Evolutionary conservation across 1,140 invertebrate genomes (phyloP).

Genomic region (Magallana angulata): DNA sequence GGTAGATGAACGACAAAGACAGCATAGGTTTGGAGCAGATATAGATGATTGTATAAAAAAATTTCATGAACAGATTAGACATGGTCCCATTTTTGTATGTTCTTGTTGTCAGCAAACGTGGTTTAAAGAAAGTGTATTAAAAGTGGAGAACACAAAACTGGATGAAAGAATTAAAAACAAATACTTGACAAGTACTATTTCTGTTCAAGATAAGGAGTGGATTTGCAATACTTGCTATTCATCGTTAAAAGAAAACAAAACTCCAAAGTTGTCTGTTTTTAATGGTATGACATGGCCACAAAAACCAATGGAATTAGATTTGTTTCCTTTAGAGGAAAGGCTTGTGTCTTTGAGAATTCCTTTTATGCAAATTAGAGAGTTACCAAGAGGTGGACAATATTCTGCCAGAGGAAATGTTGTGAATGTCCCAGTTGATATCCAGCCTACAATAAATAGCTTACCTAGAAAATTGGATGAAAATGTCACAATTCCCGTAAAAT

Average conservation of each 20-base stretch:
- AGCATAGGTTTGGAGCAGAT: slow-evolving; percentile 8
- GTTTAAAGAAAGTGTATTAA: slow-evolving; percentile 13
- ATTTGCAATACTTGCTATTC: slow-evolving; percentile 41
- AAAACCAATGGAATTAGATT: slow-evolving; percentile 28
- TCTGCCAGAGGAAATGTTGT: slow-evolving; percentile 43
- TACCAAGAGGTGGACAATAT: slow-evolving; percentile 29
- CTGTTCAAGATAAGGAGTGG: slow-evolving; percentile 37
- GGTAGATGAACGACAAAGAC: slow-evolving; percentile 14
- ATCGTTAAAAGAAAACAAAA: slow-evolving; percentile 8
- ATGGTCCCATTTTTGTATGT: slow-evolving; percentile 46
- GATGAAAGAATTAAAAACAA: not conserved
- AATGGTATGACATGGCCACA: slow-evolving; percentile 37
- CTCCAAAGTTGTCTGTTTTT: slow-evolving; percentile 30
- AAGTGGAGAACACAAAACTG: not conserved
- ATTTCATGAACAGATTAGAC: slow-evolving; percentile 35
- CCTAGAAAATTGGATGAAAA: slow-evolving; percentile 49
- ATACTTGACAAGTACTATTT: not conserved
- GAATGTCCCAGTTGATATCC: slow-evolving; percentile 38
- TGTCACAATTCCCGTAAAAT: slow-evolving; percentile 48
- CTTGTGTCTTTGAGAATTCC: slow-evolving; percentile 39
- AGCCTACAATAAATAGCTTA: slow-evolving; percentile 49
- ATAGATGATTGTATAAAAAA: not conserved
- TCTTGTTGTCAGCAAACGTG: slow-evolving; percentile 42
- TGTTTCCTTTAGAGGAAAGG: slow-evolving; percentile 46
- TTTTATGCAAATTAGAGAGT: slow-evolving; percentile 42